Base-by-base conservation (phyloP, 2,888 invertebrate species). In the Anticlea derivata region DNA sequence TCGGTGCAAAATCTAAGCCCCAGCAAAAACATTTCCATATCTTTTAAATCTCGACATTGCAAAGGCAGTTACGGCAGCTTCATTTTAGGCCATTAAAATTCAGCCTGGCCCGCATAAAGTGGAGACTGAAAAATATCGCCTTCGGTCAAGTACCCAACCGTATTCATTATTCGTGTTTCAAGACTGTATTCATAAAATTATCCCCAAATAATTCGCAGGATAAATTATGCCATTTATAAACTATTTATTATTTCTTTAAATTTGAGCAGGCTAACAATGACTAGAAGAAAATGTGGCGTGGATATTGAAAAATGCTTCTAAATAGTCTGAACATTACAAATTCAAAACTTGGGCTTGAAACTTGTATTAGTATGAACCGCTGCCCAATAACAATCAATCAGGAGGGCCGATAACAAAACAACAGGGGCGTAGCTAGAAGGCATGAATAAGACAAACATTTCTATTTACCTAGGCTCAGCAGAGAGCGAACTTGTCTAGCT, bases 371-470 rank as follows among this genome's bases (percentile, higher is more conserved):
- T 52, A 52, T 51, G 51, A 47, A 33, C 47, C 41, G 47, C 47
- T 52, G 47, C 47, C 61, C 78, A 78, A 82, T 78, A 83, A 77
- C 79, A 83, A 82, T 81, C 83, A 83, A 85, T 85, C 83, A 80
- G 80, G 70, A 63, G 66, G 68, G 66, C 68, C 69, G 52, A 47
- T 52, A 52, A 38, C 31, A 37, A 33, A 41, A 43, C 27, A 26
- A 52, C 47, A 52, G 52, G 47, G 26, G 0, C 13, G 52, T 7
- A 43, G 5, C 11, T 13, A 38, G 37, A 26, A 30, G 17, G 17
- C 17, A 17, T 17, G 4, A 17, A 17, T 17, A 17, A 17, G 17
- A 17, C 17, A 3, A 17, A 17, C 17, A 17, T 17, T n/a, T n/a
- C n/a, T n/a, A n/a, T n/a, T n/a, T n/a, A n/a, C n/a, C n/a, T n/a